A percentile compares a stretch with the other conserved stretches of the same genome.
Evolutionary conservation across 2,888 invertebrate species (phyloP).

Genomic region (Drosophila barbarae): DNA sequence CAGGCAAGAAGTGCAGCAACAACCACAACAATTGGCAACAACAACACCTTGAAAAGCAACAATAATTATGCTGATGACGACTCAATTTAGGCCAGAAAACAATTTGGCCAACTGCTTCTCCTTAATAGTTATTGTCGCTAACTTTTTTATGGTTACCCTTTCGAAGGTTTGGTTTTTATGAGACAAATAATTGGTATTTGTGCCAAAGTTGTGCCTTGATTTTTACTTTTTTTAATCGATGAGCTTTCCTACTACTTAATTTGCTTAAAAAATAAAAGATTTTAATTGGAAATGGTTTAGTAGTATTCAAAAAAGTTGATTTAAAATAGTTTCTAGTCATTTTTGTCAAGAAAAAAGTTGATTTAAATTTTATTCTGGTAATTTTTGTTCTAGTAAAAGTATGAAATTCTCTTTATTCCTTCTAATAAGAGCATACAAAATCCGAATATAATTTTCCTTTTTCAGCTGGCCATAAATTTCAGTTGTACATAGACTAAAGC

Average conservation of each 20-base stretch:
- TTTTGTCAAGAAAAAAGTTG: no score
- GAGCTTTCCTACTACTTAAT: no score
- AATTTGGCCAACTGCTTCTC: constrained; percentile 6
- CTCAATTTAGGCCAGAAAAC: constrained; percentile 53
- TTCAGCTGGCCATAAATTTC: not conserved
- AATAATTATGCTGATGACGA: constrained; percentile 50
- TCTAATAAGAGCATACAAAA: not conserved
- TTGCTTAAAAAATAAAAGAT: no score
- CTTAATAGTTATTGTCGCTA: no score
- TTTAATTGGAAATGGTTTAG: no score
- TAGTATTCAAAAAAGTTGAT: no score
- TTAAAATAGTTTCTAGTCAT: no score
- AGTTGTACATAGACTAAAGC: constrained; percentile 7
- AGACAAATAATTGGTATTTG: not conserved
- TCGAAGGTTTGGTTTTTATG: no score
- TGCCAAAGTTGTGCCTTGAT: not conserved
- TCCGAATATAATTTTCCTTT: not conserved
- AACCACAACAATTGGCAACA: constrained; percentile 24
- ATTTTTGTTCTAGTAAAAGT: not conserved
- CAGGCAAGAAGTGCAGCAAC: constrained; percentile 37
- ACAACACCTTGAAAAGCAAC: constrained; percentile 17
- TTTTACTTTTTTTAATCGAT: not conserved
- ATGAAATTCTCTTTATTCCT: not conserved
- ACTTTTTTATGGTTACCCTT: constrained; percentile 1
- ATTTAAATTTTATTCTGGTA: not conserved